A percentile compares a stretch with the other conserved stretches of the same genome.
These are phyloP conservation scores for Rhopalosiphum nymphaeae DNA, from an alignment of 2,888 invertebrate species.

Conservation along the genomic window DNA sequence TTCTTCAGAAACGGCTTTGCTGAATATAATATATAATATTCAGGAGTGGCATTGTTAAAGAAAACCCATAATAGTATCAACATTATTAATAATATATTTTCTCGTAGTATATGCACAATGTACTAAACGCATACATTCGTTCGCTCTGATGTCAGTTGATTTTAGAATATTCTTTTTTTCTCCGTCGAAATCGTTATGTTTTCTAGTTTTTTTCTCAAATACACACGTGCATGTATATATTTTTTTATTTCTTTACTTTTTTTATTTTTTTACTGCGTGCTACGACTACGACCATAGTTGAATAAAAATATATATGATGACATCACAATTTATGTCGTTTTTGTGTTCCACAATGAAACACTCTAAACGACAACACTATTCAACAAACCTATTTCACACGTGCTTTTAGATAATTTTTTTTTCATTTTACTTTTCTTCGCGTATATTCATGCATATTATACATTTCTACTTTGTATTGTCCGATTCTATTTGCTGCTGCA, in stretches of 20 bases:
- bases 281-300: conserved; percentile 15
- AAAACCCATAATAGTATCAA: conserved; percentile 4
- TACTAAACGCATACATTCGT: background rate
- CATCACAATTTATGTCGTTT: conserved; percentile 58
- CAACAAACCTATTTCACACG: conserved; percentile 50
- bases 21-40: background rate
- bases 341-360: conserved; percentile 57
- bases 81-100: conserved; percentile 10
- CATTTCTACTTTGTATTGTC: background rate
- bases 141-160: conserved; percentile 27
- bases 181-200: background rate
- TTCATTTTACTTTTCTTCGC: background rate
- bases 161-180: conserved; percentile 32
- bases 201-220: conserved; percentile 34
- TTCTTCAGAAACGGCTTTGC: background rate
- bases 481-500: background rate
- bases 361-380: conserved; percentile 58
- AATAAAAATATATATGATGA: conserved; percentile 42
- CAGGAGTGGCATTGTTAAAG: conserved; percentile 33
- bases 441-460: background rate
- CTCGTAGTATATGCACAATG: background rate
- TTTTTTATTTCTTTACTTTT: background rate
- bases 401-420: background rate
- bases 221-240: background rate
- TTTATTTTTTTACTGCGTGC: background rate